Evolutionary conservation across 2,888 invertebrate genomes (phyloP), one percentile per base, ranked within the genome.

Genomic region (Protonemura montana): DNA sequence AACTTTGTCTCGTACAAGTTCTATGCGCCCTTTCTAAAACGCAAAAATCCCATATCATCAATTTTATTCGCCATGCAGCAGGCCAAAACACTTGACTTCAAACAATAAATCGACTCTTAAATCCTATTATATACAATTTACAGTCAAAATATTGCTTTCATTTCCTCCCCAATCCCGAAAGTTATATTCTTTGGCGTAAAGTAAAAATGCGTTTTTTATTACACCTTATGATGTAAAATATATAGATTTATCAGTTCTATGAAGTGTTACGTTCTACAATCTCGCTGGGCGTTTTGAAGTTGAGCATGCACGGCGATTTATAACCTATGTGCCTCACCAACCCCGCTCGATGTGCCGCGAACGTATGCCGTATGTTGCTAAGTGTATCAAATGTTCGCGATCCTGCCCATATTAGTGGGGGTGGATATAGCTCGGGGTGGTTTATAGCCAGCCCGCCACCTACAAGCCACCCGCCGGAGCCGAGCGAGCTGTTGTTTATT

Each of bases 81-180:
- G 59, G 59, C 59, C 59, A 59, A 59, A 59, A 59, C 13, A 10
- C 59, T 59, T 59, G 59, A 59, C 13, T 59, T 21, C 16, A 2
- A 13, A 59, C 59, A 59, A 59, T 59, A 59, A 59, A 59, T 59
- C 59, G 59, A 21, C 59, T 59, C 59, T 59, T 10, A 59, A 59
- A 59, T 59, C 59, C 59, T 59, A 59, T 59, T 59, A 59, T 59
- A 59, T 21, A 59, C 59, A 59, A 59, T 59, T 59, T 59, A 59
- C 59, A 59, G 16, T 59, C 59, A 59, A 59, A 59, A 59, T 59
- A 59, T 59, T 59, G 59, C 59, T 59, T 59, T 59, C 59, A 59
- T 59, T 59, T 59, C 59, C 59, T 59, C 59, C 59, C 59, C 59
- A 59, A 35, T 59, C 13, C 59, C 59, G 21, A 21, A 59, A 59